A percentile compares a stretch with the other conserved stretches of the same genome.
phyloP scores from a whole-genome alignment of 2,797 vertebrate species.

The Eulemur rubriventer region DNA sequence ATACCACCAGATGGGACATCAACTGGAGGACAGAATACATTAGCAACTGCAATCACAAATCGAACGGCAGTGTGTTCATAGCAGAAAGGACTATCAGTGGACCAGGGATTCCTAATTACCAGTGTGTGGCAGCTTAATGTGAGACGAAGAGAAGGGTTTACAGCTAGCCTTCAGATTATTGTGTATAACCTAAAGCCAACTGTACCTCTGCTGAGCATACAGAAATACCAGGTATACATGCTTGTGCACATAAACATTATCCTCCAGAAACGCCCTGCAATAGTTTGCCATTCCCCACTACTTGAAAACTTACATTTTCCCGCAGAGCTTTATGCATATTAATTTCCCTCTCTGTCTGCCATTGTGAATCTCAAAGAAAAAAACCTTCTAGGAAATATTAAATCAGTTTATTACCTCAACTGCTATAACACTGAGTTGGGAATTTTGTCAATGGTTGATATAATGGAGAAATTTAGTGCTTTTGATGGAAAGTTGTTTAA shows the following conservation, averaged over 20 bases:
- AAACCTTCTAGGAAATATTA: not conserved
- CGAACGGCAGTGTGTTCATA: not conserved
- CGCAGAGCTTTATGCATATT: not conserved
- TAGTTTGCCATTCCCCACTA: not conserved
- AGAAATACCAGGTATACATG: not conserved
- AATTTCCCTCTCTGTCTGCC: not conserved
- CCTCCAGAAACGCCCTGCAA: not conserved
- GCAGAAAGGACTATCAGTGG: not conserved
- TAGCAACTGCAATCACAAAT: not conserved
- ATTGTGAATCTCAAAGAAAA: slow-evolving; percentile 26
- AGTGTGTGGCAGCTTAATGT: not conserved
- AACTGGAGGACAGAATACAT: not conserved
- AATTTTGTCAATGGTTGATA: not conserved
- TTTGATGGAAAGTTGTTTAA: not conserved
- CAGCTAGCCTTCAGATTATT: not conserved
- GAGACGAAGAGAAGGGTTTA: not conserved
- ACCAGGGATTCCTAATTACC: not conserved
- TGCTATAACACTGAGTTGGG: not conserved
- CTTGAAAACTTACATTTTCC: not conserved
- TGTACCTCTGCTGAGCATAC: not conserved
- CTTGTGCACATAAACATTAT: not conserved
- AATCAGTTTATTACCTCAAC: not conserved
- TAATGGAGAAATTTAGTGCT: not conserved
- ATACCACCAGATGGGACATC: not conserved
- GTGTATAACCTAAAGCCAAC: not conserved